These are phyloP conservation scores for Myotis vivesi DNA, from an alignment of 2,797 vertebrate species.

Conservation along the genomic window DNA sequence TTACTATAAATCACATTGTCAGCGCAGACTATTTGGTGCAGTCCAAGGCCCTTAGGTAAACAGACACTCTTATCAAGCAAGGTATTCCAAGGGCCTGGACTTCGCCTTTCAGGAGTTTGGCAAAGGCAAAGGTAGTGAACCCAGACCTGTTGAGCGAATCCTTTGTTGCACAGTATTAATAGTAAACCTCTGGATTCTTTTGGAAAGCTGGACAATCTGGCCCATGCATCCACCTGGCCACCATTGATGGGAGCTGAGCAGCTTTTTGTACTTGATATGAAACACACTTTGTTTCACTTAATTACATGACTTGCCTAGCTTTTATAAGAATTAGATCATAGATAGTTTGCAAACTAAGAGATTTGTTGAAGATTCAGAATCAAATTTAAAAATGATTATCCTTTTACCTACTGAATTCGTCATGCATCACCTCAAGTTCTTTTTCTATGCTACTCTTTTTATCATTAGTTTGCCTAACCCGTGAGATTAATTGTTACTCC, in stretches of 20 bases:
- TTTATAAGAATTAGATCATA: neutral
- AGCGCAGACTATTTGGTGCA: neutral
- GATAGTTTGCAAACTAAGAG: neutral
- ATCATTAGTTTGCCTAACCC: neutral
- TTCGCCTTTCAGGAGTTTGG: neutral
- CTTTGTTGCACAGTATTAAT: neutral
- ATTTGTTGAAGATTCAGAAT: neutral
- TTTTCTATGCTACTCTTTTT: neutral
- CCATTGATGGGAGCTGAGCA: neutral
- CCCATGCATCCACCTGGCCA: neutral
- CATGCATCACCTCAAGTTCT: neutral
- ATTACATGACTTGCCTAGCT: neutral
- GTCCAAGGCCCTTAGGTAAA: neutral
- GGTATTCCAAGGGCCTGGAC: neutral
- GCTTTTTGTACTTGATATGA: neutral
- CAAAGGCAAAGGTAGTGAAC: neutral
- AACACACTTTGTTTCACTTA: neutral
- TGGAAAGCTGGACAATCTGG: neutral
- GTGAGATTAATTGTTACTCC: neutral
- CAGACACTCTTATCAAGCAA: neutral
- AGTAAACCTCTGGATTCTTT: neutral
- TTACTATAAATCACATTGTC: neutral
- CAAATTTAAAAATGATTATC: neutral
- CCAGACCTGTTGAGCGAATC: neutral
- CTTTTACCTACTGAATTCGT: neutral